phyloP scores from a whole-genome alignment of 1,140 invertebrate genomes.

The Popillia japonica region DNA sequence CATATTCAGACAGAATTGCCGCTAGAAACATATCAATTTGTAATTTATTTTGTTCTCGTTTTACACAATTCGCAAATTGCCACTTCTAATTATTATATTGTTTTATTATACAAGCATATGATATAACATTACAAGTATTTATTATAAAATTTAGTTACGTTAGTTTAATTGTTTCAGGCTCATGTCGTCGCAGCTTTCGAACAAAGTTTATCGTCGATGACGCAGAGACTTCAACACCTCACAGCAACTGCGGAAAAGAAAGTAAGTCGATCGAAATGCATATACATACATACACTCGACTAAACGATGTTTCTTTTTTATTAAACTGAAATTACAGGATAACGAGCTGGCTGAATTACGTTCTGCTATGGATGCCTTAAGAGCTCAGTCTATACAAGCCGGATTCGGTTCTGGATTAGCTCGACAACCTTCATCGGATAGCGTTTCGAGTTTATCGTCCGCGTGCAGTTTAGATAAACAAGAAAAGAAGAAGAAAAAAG shows the following conservation, averaged over 20 bases:
- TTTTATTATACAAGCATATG: too few relatives aligned
- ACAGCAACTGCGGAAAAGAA: constrained; percentile 93
- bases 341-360: constrained; percentile 89
- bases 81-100: too few relatives aligned
- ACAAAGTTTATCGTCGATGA: constrained; percentile 96
- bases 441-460: constrained; percentile 83
- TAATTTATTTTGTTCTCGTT: too few relatives aligned
- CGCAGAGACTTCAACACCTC: constrained; percentile 90
- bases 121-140: too few relatives aligned
- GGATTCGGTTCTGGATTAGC: constrained; percentile 80
- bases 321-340: constrained; percentile 69
- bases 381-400: constrained; percentile 90
- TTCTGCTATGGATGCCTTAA: constrained; percentile 88
- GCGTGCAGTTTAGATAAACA: constrained; percentile 68
- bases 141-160: background rate
- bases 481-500: constrained; percentile 93
- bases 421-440: constrained; percentile 88
- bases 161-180: constrained; percentile 76
- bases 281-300: too few relatives aligned
- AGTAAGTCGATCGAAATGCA: constrained; percentile 66
- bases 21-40: too few relatives aligned
- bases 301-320: background rate
- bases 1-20: too few relatives aligned
- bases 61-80: too few relatives aligned
- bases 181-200: constrained; percentile 98